phyloP scores from a whole-genome alignment of 2,113 vertebrate genomes.

The Phalacrocorax carbo region DNA sequence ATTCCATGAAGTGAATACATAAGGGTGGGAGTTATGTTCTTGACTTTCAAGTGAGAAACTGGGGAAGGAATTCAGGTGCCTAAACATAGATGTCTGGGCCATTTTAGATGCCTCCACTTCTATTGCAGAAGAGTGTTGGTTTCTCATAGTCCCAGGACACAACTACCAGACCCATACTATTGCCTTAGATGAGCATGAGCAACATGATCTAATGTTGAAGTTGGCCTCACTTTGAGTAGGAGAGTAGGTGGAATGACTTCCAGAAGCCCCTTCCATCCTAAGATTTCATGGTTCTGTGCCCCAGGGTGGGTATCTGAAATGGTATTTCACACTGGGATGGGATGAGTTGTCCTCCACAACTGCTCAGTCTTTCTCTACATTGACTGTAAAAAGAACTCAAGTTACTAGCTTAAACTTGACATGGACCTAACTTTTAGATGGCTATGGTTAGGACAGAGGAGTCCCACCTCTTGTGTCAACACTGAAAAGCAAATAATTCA shows the following conservation, averaged over 20 bases:
- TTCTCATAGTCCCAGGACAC: background rate
- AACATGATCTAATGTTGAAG: background rate
- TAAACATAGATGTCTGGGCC: background rate
- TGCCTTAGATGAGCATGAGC: background rate
- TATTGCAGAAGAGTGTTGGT: background rate
- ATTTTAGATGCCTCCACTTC: background rate
- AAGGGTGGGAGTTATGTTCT: background rate
- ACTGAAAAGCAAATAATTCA: background rate
- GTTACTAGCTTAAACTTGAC: background rate
- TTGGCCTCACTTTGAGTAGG: background rate
- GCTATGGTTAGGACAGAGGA: background rate
- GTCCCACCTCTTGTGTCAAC: background rate
- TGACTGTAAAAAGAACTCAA: background rate
- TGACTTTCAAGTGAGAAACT: background rate
- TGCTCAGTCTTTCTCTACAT: background rate
- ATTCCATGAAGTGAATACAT: background rate
- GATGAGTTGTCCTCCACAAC: background rate
- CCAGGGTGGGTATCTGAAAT: background rate
- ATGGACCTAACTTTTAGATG: background rate
- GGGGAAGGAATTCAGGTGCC: background rate
- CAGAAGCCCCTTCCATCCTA: background rate
- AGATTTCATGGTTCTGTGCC: background rate
- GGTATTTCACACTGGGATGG: background rate
- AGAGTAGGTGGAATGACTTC: background rate
- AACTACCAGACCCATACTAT: background rate